Evolutionary conservation across 2,888 invertebrate genomes (phyloP), one percentile per base, ranked within the genome.

Genomic region (Meteorus colon): DNA sequence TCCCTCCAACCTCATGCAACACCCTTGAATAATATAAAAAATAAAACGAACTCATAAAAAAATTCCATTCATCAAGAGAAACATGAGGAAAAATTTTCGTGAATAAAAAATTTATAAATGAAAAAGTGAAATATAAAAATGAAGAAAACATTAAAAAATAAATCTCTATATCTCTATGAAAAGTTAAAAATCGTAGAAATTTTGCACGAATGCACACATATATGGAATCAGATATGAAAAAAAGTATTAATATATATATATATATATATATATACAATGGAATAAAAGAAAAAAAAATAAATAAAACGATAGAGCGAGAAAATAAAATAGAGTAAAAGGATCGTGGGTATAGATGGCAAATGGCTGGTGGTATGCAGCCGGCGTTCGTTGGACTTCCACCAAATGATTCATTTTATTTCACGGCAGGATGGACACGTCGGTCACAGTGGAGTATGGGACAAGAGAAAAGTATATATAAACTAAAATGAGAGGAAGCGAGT

Each of bases 391-490:
- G 75, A 82, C 79, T 78, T 83, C 76, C 80, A 73, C 78, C 81
- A 80, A 85, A 87, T 86, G 85, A 86, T 87, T 86, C 86, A 86
- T 87, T 87, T 86, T 82, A 86, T 86, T 87, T 87, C 81, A 86
- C 84, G 85, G 86, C 80, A 84, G 85, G 82, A 82, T 81, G 84
- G 82, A 86, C 84, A 82, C 84, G 86, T 86, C 86, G 86, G 84
- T 87, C 86, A 84, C 86, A 85, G 84, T 79, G 41, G 41, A 73
- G 79, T 10, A 68, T 41, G 29, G 51, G 29, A n/a, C 16, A n/a
- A 51, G 51, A 31, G 68, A 10, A 29, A 8, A 19, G n/a, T 41
- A 59, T 48, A 45, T 34, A 60, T 72, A 37, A 41, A 48, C n/a
- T 16, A 19, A 19, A 55, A 55, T 19, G 55, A 19, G 19, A 48